Base-by-base conservation (phyloP, 2,113 vertebrate species). In the Bujurquina vittata region DNA sequence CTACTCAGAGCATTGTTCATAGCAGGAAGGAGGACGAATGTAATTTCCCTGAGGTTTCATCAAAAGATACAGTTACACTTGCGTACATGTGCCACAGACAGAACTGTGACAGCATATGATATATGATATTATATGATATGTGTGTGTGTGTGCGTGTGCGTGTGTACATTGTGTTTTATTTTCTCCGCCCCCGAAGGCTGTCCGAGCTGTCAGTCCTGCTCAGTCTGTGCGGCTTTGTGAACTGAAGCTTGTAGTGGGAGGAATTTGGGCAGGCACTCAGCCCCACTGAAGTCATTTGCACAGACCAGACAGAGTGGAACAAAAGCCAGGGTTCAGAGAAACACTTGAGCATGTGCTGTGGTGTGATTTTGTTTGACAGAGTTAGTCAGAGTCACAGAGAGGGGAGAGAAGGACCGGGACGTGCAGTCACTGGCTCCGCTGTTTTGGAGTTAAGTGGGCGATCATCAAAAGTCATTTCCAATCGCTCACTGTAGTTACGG, bases 251-350 rank as follows among this genome's bases (percentile, higher is more conserved):
- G 90, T 73, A 92, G 90, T 92, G 86, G 90, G 90, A 94, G 93
- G 92, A 94, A 95, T 95, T 94, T 93, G 86, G 92, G 91, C 89
- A 89, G 87, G 80, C 91, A 73, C 94, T 89, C 89, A 85, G 88
- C 87, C 89, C 82, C 89, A 79, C 93, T 95, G 92, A 95, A 95
- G 94, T 95, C 92, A 95, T 93, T 90, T 85, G 79, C 84, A 83
- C 90, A 84, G 91, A 93, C 87, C 92, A 93, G 93, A 94, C 92
- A 88, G 86, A 91, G 85, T 86, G 92, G 92, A 95, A 95, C 94
- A 94, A 95, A 93, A 94, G 92, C 89, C 91, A 92, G 93, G 84
- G 91, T 92, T 89, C 91, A 94, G 92, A 63, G 87, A 89, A 90
- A 91, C 90, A 93, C 90, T 94, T 58, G 81, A 91, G 92, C 93